Evolutionary conservation across 2,797 vertebrate genomes (phyloP).

Genomic region (Phalloptychus januarius): DNA sequence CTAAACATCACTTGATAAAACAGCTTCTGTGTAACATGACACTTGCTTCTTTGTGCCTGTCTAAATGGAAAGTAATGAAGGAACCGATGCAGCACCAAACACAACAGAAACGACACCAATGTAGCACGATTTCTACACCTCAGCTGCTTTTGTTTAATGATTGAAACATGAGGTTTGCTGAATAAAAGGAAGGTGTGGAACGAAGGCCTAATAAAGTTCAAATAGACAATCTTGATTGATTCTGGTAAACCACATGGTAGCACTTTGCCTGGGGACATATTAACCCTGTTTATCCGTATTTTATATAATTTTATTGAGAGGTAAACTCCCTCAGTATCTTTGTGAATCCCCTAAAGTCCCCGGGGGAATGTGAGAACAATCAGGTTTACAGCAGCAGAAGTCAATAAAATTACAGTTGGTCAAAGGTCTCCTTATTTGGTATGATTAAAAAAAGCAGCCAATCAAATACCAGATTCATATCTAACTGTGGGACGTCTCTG

Average conservation of each 20-base stretch:
- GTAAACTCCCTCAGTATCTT: slow-evolving; percentile 7
- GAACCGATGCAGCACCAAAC: slow-evolving; percentile 3
- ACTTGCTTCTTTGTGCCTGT: not conserved
- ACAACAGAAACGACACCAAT: slow-evolving; percentile 20
- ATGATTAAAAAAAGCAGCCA: not conserved
- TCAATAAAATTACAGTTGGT: not conserved
- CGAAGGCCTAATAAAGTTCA: not conserved
- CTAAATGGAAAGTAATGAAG: slow-evolving; percentile 21
- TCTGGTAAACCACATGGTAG: not conserved
- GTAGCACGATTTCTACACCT: not conserved
- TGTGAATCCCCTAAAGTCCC: slow-evolving; percentile 56
- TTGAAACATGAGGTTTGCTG: not conserved
- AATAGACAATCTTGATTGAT: not conserved
- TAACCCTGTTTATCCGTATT: not conserved
- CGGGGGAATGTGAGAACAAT: accelerated
- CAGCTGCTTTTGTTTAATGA: slow-evolving; percentile 12
- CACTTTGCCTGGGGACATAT: not conserved
- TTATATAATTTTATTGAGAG: not conserved
- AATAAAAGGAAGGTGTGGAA: not conserved
- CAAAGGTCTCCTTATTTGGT: not conserved
- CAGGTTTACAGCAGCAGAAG: not conserved
- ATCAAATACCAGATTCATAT: not conserved
- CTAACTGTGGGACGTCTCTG: slow-evolving; percentile 4
- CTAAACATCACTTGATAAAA: not conserved
- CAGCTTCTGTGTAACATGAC: slow-evolving; percentile 22